Conservation (phyloP, 2,797 vertebrate species). For the Halcyon leucocephala region DNA sequence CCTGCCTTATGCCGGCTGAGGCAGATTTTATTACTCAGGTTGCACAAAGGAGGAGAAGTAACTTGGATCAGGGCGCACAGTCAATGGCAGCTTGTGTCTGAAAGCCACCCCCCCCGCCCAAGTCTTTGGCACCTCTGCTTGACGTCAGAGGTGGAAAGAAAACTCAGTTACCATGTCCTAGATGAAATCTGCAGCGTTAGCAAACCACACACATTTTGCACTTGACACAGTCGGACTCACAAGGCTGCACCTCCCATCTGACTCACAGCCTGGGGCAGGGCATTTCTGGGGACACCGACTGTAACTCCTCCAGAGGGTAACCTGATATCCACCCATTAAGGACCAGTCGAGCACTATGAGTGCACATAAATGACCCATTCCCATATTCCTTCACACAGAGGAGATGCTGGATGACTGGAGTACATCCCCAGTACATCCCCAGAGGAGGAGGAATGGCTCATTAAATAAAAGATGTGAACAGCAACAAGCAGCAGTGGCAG, state of each 20-base stretch:
- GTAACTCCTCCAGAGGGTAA: background rate
- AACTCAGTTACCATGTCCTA: background rate
- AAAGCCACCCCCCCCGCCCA: background rate
- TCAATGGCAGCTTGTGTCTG: background rate
- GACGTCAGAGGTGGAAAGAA: background rate
- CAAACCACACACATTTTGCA: background rate
- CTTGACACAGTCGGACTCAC: background rate
- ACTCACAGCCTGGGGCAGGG: background rate
- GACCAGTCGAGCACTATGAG: background rate
- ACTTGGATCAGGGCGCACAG: background rate
- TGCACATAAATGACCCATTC: background rate
- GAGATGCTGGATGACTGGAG: background rate
- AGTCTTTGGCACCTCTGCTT: background rate
- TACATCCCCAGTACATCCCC: background rate
- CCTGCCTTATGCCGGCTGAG: background rate
- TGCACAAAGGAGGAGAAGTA: background rate
- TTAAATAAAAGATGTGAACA: background rate
- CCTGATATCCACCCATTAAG: fast-evolving
- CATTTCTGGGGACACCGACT: background rate
- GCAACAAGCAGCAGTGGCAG: background rate
- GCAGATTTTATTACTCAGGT: background rate
- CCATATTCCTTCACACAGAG: background rate
- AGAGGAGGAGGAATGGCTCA: background rate
- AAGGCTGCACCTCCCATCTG: background rate
- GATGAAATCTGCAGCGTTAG: background rate